Evolutionary conservation across 1,140 invertebrate genomes (phyloP).

Genomic region (Plutomurus gul): DNA sequence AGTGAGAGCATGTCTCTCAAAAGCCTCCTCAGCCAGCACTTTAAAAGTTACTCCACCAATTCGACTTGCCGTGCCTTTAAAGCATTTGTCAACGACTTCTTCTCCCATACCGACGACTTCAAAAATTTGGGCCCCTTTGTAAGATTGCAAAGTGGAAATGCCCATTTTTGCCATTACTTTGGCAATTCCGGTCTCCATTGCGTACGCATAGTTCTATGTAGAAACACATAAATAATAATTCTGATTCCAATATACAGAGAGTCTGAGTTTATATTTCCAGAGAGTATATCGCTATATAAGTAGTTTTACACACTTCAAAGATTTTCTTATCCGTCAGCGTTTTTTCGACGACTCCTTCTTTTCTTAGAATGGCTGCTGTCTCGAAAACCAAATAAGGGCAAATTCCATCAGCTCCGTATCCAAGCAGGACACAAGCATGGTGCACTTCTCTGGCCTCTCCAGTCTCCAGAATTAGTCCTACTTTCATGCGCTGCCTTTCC

Average conservation of each 20-base stretch:
- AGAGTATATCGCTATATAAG: neutral
- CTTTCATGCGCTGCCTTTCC: constrained; percentile 93
- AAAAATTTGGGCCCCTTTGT: constrained; percentile 99
- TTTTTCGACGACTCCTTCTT: constrained; percentile 78
- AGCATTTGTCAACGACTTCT: constrained; percentile 94
- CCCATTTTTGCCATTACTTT: constrained; percentile 99
- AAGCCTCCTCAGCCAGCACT: constrained; percentile 84
- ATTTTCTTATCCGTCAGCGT: constrained; percentile 81
- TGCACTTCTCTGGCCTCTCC: constrained; percentile 75
- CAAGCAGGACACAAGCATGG: constrained; percentile 45
- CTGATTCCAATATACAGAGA: too few species aligned
- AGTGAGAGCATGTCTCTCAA: constrained; percentile 79
- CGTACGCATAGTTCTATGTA: constrained; percentile 68
- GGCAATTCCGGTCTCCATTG: constrained; percentile 78
- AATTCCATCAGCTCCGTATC: constrained; percentile 94
- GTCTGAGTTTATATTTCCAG: neutral
- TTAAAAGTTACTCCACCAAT: constrained; percentile 92
- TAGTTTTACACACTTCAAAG: constrained; percentile 66
- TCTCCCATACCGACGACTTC: constrained; percentile 93
- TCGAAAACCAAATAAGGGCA: constrained; percentile 98
- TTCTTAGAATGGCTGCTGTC: constrained; percentile 77
- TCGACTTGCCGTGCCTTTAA: constrained; percentile 91
- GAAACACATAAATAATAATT: constrained; percentile 17
- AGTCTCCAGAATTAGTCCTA: constrained; percentile 89
- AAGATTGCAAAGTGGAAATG: constrained; percentile 98